Evolutionary conservation across 2,113 vertebrate genomes (phyloP).

Genomic region (Apeltes quadracus): DNA sequence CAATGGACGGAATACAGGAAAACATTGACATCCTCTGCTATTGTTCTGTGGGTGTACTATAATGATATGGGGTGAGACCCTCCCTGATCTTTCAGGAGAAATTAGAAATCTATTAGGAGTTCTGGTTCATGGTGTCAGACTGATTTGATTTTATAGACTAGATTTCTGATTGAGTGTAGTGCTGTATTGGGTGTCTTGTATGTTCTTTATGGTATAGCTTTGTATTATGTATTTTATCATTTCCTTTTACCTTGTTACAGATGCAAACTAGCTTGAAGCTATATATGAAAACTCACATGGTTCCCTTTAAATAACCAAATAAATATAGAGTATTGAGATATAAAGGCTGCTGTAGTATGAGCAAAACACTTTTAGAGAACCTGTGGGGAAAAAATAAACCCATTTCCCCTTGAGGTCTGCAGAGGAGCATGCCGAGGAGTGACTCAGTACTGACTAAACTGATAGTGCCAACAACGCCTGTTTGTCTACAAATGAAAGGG

Average conservation of each 20-base stretch:
- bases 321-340: too few relatives aligned
- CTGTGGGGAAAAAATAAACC: background rate
- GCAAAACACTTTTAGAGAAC: slow-evolving; percentile 1
- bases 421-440: slow-evolving; percentile 6
- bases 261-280: too few relatives aligned
- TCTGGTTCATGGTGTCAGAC: background rate
- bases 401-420: background rate
- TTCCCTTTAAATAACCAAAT: too few relatives aligned
- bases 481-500: slow-evolving; percentile 26
- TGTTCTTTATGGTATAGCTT: too few relatives aligned
- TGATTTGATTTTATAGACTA: too few relatives aligned
- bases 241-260: too few relatives aligned
- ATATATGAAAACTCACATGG: too few relatives aligned
- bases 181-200: too few relatives aligned
- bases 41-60: background rate
- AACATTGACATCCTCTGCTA: background rate
- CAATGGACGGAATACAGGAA: background rate
- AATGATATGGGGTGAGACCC: background rate
- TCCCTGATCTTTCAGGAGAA: background rate
- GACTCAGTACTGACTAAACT: slow-evolving; percentile 37
- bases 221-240: too few relatives aligned
- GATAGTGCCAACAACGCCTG: slow-evolving; percentile 8
- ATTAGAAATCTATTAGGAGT: background rate
- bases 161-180: too few relatives aligned
- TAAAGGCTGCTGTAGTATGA: background rate